Evolutionary conservation across 2,797 vertebrate species (phyloP).

Genomic region (Steatocranus sp.): DNA sequence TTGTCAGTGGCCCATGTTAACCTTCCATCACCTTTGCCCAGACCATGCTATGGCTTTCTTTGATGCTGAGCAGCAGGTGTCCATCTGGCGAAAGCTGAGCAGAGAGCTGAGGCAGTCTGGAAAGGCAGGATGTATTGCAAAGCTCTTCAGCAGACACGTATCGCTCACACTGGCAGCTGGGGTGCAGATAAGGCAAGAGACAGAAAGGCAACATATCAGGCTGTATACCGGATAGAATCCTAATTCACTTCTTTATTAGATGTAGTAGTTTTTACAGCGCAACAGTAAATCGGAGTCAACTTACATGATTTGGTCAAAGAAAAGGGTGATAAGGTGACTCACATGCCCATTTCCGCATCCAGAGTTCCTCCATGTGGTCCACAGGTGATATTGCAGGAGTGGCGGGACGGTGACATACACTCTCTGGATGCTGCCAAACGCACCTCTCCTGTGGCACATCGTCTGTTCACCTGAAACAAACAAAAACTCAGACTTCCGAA

Average conservation of each 20-base stretch:
- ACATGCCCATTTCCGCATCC: conserved; percentile 87
- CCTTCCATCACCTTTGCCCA: conserved; percentile 51
- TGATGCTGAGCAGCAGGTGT: conserved; percentile 75
- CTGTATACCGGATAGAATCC: background rate
- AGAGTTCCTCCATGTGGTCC: conserved; percentile 77
- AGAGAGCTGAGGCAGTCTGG: conserved; percentile 75
- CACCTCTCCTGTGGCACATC: conserved; percentile 78
- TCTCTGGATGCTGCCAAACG: conserved; percentile 81
- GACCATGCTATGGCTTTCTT: conserved; percentile 50
- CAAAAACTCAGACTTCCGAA: background rate
- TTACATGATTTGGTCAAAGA: background rate
- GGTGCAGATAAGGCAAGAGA: background rate
- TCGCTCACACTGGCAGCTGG: conserved; percentile 83
- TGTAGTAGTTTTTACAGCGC: background rate
- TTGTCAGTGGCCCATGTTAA: background rate
- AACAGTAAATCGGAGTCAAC: background rate
- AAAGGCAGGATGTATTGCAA: conserved; percentile 82
- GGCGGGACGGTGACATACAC: conserved; percentile 71
- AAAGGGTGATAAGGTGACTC: conserved; percentile 23
- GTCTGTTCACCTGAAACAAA: conserved; percentile 76
- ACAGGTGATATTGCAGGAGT: conserved; percentile 82
- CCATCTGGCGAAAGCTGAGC: conserved; percentile 69
- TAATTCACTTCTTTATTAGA: background rate
- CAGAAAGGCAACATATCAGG: background rate
- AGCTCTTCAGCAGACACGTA: conserved; percentile 88